phyloP scores from a whole-genome alignment of 1,140 invertebrate species.

The Alviniconcha marisindica region DNA sequence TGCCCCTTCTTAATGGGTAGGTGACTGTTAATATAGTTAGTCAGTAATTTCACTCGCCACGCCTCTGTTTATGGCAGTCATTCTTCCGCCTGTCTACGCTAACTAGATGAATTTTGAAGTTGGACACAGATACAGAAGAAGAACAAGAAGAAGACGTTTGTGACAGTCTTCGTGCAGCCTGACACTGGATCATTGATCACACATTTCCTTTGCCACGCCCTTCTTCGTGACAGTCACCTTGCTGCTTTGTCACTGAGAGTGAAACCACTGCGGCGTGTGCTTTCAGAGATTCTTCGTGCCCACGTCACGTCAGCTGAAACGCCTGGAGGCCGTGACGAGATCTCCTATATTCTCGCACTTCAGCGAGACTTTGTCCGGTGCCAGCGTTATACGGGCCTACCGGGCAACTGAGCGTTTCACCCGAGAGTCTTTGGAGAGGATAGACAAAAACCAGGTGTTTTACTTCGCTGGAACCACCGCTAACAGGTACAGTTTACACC shows the following conservation, averaged over 20 bases:
- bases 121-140: no score
- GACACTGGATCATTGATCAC: no score
- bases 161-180: no score
- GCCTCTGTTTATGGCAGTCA: no score
- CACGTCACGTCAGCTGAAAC: slow-evolving; percentile 80
- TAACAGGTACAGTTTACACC: slow-evolving; percentile 57
- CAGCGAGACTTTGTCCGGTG: slow-evolving; percentile 77
- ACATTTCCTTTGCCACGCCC: neutral
- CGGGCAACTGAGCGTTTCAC: slow-evolving; percentile 75
- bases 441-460: slow-evolving; percentile 66
- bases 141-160: no score
- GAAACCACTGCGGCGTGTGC: no score
- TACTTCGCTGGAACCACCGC: slow-evolving; percentile 65
- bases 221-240: neutral
- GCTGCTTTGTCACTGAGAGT: neutral
- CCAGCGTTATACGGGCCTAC: slow-evolving; percentile 79
- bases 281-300: slow-evolving; percentile 93
- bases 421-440: slow-evolving; percentile 68
- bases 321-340: slow-evolving; percentile 75
- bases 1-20: no score
- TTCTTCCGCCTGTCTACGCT: no score
- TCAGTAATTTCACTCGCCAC: no score
- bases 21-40: no score
- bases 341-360: slow-evolving; percentile 78
- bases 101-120: no score